Evolutionary conservation across 2,113 vertebrate genomes (phyloP).

Genomic region (Phalacrocorax pelagicus): DNA sequence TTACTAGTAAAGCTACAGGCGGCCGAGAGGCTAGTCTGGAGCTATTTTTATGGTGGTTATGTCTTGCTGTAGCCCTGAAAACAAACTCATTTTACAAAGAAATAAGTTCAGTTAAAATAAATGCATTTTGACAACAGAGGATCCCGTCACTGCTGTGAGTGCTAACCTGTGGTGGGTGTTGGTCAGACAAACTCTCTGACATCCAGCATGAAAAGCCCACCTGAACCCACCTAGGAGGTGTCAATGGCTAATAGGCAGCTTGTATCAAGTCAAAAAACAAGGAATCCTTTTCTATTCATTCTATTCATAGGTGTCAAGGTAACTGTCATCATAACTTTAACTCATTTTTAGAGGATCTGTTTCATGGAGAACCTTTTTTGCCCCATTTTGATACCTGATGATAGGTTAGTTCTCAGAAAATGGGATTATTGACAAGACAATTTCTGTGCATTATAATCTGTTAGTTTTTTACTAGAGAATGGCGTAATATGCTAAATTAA

Average conservation of each 20-base stretch:
- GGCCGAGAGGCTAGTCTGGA: neutral
- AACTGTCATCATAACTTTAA: neutral
- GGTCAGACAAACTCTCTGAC: rapidly evolving
- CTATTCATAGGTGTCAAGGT: neutral
- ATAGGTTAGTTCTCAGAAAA: neutral
- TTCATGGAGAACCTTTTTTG: neutral
- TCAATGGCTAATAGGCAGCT: neutral
- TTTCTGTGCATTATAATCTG: neutral
- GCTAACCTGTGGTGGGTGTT: rapidly evolving
- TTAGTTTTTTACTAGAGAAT: neutral
- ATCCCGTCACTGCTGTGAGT: neutral
- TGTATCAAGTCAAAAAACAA: neutral
- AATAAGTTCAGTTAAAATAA: neutral
- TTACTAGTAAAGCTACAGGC: constrained; percentile 32
- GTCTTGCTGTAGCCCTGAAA: neutral
- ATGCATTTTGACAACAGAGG: neutral
- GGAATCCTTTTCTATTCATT: neutral
- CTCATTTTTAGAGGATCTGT: neutral
- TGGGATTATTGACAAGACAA: neutral
- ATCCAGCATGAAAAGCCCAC: neutral
- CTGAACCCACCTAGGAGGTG: neutral
- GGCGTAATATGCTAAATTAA: neutral
- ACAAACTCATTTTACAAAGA: neutral
- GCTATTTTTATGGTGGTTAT: neutral
- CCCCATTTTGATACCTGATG: neutral